A percentile compares a stretch with the other conserved stretches of the same genome.
These are phyloP conservation scores for Nomada lathburiana DNA, from an alignment of 2,888 invertebrate genomes.

Conservation along the genomic window DNA sequence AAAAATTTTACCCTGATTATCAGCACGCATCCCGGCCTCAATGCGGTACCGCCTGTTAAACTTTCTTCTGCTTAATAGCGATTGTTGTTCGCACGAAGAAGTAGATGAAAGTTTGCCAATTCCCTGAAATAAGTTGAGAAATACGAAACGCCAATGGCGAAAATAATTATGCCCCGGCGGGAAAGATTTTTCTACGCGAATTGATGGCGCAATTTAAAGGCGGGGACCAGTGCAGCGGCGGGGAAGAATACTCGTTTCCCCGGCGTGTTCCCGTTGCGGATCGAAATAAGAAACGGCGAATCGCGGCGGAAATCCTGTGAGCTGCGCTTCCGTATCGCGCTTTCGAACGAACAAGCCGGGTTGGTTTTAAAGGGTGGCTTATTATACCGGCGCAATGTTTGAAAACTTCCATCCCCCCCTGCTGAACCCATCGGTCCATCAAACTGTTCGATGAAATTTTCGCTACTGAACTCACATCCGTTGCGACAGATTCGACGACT, in stretches of 20 bases:
- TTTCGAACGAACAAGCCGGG: slow-evolving; percentile 53
- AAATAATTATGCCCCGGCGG: slow-evolving; percentile 2
- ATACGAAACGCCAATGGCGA: not conserved
- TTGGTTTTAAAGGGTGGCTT: slow-evolving; percentile 60
- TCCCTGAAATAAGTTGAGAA: not conserved
- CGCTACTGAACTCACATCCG: slow-evolving; percentile 54
- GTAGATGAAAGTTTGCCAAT: not conserved
- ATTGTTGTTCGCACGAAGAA: not conserved
- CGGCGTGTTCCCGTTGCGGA: slow-evolving; percentile 5
- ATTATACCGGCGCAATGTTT: slow-evolving; percentile 43
- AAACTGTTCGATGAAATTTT: slow-evolving; percentile 48
- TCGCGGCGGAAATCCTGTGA: slow-evolving; percentile 50
- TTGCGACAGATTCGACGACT: slow-evolving; percentile 4
- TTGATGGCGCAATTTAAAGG: slow-evolving; percentile 26
- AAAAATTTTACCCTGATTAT: no score
- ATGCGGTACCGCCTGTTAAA: no score
- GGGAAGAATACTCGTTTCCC: slow-evolving; percentile 41
- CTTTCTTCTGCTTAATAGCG: no score
- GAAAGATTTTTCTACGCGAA: slow-evolving; percentile 6
- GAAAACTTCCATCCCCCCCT: not conserved
- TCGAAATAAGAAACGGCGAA: slow-evolving; percentile 34
- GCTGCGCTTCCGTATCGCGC: slow-evolving; percentile 37
- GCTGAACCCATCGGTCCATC: not conserved
- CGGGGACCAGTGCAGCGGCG: not conserved
- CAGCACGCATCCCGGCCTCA: no score